Conservation (phyloP, 2,113 vertebrate species). For the Agapornis roseicollis region DNA sequence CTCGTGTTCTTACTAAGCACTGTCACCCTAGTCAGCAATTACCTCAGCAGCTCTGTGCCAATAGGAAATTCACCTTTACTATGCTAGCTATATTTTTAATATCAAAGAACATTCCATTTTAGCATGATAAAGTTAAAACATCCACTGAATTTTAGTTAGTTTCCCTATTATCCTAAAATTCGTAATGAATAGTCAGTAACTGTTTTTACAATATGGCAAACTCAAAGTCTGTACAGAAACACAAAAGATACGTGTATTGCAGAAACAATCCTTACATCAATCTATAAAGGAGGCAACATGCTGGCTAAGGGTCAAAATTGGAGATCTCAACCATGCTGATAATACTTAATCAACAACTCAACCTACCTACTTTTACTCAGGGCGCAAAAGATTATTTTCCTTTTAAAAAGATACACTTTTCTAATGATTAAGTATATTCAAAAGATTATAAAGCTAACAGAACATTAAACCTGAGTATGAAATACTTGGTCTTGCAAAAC, state of each 20-base stretch:
- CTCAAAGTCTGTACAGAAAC: background rate
- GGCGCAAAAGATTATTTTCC: background rate
- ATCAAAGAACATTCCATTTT: background rate
- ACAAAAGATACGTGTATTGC: background rate
- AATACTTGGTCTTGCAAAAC: slow-evolving; percentile 16
- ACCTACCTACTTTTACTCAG: background rate
- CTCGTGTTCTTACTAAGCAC: background rate
- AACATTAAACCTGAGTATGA: background rate
- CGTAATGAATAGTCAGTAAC: background rate
- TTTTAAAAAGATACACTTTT: background rate
- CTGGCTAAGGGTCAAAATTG: background rate
- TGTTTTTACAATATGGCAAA: background rate
- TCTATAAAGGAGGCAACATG: background rate
- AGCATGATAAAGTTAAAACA: background rate
- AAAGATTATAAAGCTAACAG: background rate
- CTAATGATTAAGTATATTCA: background rate
- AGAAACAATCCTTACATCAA: background rate
- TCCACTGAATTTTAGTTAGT: background rate
- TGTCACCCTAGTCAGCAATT: background rate
- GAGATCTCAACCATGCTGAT: background rate
- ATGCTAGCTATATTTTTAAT: background rate
- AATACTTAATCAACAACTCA: background rate
- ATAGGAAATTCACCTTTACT: background rate
- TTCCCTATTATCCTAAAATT: background rate
- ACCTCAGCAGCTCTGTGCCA: background rate